phyloP scores from a whole-genome alignment of 2,113 vertebrate species.

The Podarcis raffonei region DNA sequence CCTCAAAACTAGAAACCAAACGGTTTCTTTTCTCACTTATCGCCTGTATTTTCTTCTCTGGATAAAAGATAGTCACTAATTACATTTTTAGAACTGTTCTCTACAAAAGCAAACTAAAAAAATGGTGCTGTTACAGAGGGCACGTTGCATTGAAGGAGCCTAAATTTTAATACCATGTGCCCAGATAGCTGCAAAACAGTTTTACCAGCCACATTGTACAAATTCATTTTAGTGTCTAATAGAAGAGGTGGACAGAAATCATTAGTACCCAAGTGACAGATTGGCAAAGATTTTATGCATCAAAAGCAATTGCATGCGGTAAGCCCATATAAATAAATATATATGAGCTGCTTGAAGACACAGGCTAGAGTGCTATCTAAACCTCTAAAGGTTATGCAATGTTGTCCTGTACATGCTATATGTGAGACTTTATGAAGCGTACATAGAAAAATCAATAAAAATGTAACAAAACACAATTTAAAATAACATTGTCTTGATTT shows the following conservation, averaged over 20 bases:
- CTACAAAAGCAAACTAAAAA: neutral
- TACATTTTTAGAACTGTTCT: neutral
- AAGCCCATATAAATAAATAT: neutral
- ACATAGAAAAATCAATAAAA: neutral
- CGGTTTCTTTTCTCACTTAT: neutral
- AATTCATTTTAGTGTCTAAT: neutral
- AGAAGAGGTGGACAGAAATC: neutral
- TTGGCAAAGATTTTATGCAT: neutral
- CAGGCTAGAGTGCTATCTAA: neutral
- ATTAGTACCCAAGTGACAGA: neutral
- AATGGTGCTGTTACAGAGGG: neutral
- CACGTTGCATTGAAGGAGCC: neutral
- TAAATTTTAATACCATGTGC: neutral
- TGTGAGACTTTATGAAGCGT: neutral
- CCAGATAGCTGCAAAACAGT: neutral
- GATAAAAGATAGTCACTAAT: conserved; percentile 11
- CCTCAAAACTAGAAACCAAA: neutral
- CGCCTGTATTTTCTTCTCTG: conserved; percentile 1
- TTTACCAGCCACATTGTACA: neutral
- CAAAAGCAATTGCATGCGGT: neutral
- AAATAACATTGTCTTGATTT: neutral
- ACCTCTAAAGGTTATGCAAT: neutral
- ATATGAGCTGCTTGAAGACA: neutral
- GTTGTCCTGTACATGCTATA: no score
- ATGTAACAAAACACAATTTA: neutral